A percentile compares a stretch with the other conserved stretches of the same genome.
Conservation (phyloP, 2,888 invertebrate species). For the Belgica antarctica region DNA sequence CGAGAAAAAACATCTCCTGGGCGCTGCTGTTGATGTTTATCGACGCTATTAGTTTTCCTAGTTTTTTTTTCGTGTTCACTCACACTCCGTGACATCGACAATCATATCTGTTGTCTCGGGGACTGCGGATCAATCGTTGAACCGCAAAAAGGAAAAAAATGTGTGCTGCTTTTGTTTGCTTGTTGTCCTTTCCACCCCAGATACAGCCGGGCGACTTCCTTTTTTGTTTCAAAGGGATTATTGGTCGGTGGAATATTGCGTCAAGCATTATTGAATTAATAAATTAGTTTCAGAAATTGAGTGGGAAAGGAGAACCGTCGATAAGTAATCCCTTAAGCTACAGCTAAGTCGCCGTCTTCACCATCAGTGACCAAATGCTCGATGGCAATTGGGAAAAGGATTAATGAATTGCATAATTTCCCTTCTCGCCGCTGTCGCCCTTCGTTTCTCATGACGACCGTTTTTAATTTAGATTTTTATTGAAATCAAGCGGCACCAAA, state of each 20-base stretch:
- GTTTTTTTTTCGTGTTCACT: too few relatives aligned
- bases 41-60: conserved; percentile 33
- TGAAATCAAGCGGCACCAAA: too few relatives aligned
- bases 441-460: not conserved
- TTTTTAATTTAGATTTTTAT: not conserved
- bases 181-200: conserved; percentile 36
- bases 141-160: conserved; percentile 26
- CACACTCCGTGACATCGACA: not conserved
- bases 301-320: not conserved
- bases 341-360: not conserved
- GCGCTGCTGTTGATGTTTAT: conserved; percentile 39
- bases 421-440: not conserved
- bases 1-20: conserved; percentile 38
- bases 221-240: conserved; percentile 40
- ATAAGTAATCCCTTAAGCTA: conserved; percentile 28
- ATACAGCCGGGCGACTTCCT: not conserved
- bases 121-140: conserved; percentile 8
- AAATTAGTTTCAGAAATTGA: conserved; percentile 37
- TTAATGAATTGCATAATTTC: conserved; percentile 28
- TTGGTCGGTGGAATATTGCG: not conserved
- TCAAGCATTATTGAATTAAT: conserved; percentile 42
- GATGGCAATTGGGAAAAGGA: conserved; percentile 24
- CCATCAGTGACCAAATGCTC: conserved; percentile 31
- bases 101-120: conserved; percentile 28
- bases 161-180: conserved; percentile 11